These are phyloP conservation scores for Dinocampus coccinellae DNA, from an alignment of 2,888 invertebrate genomes.

Conservation along the genomic window DNA sequence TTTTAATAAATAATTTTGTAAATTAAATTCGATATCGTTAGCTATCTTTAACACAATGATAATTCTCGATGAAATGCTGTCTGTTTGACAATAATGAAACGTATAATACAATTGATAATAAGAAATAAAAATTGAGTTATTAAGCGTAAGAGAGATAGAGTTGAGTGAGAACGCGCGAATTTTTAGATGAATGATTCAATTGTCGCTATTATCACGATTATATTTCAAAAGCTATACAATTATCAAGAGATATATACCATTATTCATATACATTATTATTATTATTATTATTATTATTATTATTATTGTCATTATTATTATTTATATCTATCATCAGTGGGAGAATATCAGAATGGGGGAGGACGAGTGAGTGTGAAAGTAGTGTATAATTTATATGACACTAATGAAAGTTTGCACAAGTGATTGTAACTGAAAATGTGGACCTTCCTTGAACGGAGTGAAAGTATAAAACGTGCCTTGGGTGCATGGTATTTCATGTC, in stretches of 20 bases:
- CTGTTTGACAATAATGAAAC: conserved; percentile 66
- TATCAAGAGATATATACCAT: background rate
- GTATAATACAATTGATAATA: conserved; percentile 53
- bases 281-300: background rate
- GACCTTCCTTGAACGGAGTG: conserved; percentile 58
- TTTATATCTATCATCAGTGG: background rate
- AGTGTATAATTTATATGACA: background rate
- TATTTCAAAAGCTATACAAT: background rate
- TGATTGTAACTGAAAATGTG: conserved; percentile 35
- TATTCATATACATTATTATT: background rate
- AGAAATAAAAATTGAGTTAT: background rate
- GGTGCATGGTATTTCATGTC: conserved; percentile 62
- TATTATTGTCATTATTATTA: background rate
- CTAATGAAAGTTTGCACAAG: background rate
- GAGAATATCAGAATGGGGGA: background rate
- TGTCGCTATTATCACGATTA: background rate
- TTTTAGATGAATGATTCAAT: background rate
- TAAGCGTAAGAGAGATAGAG: background rate
- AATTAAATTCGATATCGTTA: conserved; percentile 27
- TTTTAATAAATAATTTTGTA: conserved; percentile 45
- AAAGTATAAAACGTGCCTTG: conserved; percentile 69
- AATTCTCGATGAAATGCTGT: conserved; percentile 60
- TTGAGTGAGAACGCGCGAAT: background rate
- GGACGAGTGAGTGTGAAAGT: background rate
- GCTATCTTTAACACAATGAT: conserved; percentile 20